Percentiles rank a stretch among this genome's conserved stretches.
phyloP scores from a whole-genome alignment of 2,888 invertebrate species.

The Mythimna loreyi region DNA sequence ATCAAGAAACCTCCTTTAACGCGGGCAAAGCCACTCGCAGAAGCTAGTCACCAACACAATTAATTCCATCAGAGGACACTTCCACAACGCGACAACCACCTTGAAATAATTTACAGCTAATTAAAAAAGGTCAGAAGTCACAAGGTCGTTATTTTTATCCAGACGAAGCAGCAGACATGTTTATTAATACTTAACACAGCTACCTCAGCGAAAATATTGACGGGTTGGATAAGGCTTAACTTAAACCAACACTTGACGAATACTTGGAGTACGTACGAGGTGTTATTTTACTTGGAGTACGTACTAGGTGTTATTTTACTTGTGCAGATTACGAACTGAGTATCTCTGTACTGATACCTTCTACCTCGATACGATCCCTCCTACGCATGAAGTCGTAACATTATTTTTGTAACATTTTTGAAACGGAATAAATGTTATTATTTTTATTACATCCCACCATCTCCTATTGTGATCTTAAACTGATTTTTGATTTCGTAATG shows the following conservation, averaged over 20 bases:
- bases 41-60: no score
- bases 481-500: no score
- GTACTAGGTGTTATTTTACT: background rate
- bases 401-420: no score
- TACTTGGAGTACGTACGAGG: background rate
- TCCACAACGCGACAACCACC: background rate
- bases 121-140: conserved; percentile 33
- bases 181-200: conserved; percentile 14
- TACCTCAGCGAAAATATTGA: conserved; percentile 18
- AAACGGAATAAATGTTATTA: no score
- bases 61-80: background rate
- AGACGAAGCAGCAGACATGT: conserved; percentile 16
- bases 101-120: conserved; percentile 25
- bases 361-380: no score
- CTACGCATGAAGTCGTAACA: no score
- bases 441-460: no score
- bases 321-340: background rate
- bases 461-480: no score
- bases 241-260: conserved; percentile 29
- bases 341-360: no score
- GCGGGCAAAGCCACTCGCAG: no score
- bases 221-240: background rate
- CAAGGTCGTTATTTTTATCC: conserved; percentile 26
- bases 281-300: background rate
- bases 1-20: no score